phyloP scores from a whole-genome alignment of 2,113 vertebrate genomes.

The Elanus axillaris region DNA sequence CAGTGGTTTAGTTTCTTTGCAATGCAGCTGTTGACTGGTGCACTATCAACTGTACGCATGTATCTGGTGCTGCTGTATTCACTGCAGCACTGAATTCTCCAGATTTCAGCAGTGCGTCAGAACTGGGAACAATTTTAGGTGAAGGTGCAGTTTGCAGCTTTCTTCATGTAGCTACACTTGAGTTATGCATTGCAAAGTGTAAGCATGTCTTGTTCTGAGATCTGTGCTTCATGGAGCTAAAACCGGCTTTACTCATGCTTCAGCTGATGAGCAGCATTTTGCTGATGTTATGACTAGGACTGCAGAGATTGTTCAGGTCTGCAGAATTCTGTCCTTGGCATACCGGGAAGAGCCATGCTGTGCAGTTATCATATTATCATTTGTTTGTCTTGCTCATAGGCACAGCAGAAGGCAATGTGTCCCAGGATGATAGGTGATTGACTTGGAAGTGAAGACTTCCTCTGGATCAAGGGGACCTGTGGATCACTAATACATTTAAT shows the following conservation, averaged over 20 bases:
- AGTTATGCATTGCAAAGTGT: background rate
- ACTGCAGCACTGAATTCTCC: background rate
- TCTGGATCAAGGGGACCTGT: background rate
- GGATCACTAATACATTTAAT: background rate
- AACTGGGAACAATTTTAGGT: background rate
- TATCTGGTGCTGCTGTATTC: background rate
- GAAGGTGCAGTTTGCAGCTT: background rate
- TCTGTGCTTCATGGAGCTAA: background rate
- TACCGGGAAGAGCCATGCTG: background rate
- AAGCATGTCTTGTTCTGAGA: background rate
- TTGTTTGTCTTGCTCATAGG: background rate
- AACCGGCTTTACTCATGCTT: background rate
- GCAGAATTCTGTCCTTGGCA: background rate
- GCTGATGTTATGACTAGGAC: background rate
- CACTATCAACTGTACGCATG: accelerated
- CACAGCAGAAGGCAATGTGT: background rate
- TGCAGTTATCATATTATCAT: accelerated
- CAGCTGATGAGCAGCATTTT: background rate
- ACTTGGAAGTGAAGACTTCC: background rate
- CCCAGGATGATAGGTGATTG: background rate
- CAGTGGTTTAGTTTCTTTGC: background rate
- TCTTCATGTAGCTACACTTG: background rate
- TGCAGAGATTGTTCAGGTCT: background rate
- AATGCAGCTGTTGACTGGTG: background rate
- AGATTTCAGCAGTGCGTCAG: background rate